Evolutionary conservation across 1,140 invertebrate genomes (phyloP).

Genomic region (Cydia fagiglandana): DNA sequence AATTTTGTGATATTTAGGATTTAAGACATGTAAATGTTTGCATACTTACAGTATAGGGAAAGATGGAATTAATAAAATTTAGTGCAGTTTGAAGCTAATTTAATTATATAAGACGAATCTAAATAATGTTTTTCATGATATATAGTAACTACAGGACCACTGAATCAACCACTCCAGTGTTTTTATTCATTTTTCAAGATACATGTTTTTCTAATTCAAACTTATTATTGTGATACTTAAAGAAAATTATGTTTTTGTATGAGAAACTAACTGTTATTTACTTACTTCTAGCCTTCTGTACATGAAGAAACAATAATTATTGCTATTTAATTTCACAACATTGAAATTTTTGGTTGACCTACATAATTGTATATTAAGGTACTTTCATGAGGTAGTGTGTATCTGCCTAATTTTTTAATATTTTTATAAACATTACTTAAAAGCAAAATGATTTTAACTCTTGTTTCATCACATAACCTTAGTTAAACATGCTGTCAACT

Average conservation of each 20-base stretch:
- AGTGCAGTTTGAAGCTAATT: background rate
- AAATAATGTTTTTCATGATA: background rate
- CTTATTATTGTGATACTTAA: background rate
- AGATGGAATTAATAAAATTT: background rate
- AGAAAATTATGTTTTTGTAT: background rate
- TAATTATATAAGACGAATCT: background rate
- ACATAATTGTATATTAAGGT: background rate
- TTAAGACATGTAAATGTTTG: background rate
- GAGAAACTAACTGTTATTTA: background rate
- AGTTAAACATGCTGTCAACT: slow-evolving; percentile 6
- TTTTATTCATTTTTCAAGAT: slow-evolving; percentile 9
- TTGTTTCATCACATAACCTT: slow-evolving; percentile 8
- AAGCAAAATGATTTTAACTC: background rate
- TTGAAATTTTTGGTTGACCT: slow-evolving; percentile 13
- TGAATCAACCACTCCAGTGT: background rate
- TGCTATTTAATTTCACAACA: slow-evolving; percentile 1
- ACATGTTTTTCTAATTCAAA: slow-evolving; percentile 10
- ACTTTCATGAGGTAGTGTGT: background rate
- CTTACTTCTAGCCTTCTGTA: background rate
- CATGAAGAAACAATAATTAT: background rate
- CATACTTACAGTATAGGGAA: background rate
- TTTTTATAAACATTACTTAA: background rate
- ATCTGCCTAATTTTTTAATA: background rate
- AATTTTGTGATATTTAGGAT: background rate
- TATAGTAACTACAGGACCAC: background rate